Base-by-base conservation (phyloP, 2,797 vertebrate genomes). In the Argyrosomus regius region DNA sequence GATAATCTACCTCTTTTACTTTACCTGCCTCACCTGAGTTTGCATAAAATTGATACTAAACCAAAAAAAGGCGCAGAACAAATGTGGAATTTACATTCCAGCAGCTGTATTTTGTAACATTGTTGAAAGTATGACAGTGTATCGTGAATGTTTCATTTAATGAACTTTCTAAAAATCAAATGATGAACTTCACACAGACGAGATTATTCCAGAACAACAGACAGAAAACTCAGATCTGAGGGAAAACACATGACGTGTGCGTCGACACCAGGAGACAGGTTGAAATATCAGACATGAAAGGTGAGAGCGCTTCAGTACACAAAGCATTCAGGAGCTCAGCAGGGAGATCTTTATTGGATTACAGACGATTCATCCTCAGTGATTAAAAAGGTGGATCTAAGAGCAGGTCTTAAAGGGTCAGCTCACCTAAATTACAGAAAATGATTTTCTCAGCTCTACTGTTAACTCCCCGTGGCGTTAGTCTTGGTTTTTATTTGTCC, bases 21-120 rank as follows among this genome's bases (percentile, higher is more conserved):
- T 41, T 4, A 6, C 12, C 10, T 22, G n/a, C 20, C 6, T n/a
- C 6, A 5, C 31, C 18, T n/a, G 26, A 57, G 10, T 20, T n/a
- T 12, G 57, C 18, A 35, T 35, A 1, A 35, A 35, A 8, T 8
- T 18, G 5, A 45, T 1, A 45, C 5, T 7, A 39, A 52, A 17
- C 0, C 39, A 24, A 75, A 62, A 54, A 52, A 35, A 43, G 35
- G 1, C 22, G 26, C 60, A 14, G 17, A 14, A 45, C 5, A 59
- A 16, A 66, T 0, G 13, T 1, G 6, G 24, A 50, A 28, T 22
- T 31, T 20, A 66, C 46, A 52, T 63, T 60, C 48, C 54, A 26
- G 24, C 22, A 65, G 46, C 53, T 71, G 66, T 54, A 46, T 72
- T 75, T 39, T 43, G 67, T 65, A 60, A 72, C 61, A 49, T 71